Percentiles rank a stretch among this genome's conserved stretches.
phyloP scores from a whole-genome alignment of 2,113 vertebrate species.

The Psettodes erumei region DNA sequence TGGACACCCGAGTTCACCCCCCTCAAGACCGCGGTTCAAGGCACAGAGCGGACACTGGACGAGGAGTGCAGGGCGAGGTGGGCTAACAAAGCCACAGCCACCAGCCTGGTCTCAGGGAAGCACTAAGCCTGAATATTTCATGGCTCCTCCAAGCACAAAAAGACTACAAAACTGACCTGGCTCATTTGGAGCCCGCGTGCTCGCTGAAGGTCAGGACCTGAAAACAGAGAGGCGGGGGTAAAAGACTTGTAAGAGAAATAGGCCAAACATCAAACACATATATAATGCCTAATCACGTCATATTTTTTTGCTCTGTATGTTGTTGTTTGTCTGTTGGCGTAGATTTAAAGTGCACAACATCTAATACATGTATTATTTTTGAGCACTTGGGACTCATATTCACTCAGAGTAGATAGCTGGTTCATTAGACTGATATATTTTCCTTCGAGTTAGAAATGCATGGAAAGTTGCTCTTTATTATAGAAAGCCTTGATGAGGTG shows the following conservation, averaged over 20 bases:
- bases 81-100: slow-evolving; percentile 95
- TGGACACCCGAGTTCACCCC: slow-evolving; percentile 16
- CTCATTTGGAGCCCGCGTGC: slow-evolving; percentile 70
- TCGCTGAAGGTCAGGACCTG: slow-evolving; percentile 87
- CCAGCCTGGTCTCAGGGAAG: slow-evolving; percentile 95
- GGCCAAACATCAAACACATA: slow-evolving; percentile 81
- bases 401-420: slow-evolving; percentile 25
- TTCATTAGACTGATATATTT: slow-evolving; percentile 63
- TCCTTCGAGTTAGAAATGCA: slow-evolving; percentile 50
- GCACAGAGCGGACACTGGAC: slow-evolving; percentile 62
- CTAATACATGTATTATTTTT: slow-evolving; percentile 21
- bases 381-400: slow-evolving; percentile 21
- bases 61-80: slow-evolving; percentile 67
- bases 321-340: slow-evolving; percentile 8
- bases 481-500: slow-evolving; percentile 46
- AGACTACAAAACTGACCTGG: slow-evolving; percentile 90
- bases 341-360: slow-evolving; percentile 23
- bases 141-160: slow-evolving; percentile 96
- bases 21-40: slow-evolving; percentile 49
- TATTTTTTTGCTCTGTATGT: not conserved
- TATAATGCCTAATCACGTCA: slow-evolving; percentile 42
- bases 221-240: slow-evolving; percentile 81
- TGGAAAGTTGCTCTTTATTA: slow-evolving; percentile 60
- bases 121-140: slow-evolving; percentile 95
- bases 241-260: slow-evolving; percentile 81